These are phyloP conservation scores for Plecturocebus donacophilus DNA, from an alignment of 2,113 vertebrate species.

Conservation along the genomic window DNA sequence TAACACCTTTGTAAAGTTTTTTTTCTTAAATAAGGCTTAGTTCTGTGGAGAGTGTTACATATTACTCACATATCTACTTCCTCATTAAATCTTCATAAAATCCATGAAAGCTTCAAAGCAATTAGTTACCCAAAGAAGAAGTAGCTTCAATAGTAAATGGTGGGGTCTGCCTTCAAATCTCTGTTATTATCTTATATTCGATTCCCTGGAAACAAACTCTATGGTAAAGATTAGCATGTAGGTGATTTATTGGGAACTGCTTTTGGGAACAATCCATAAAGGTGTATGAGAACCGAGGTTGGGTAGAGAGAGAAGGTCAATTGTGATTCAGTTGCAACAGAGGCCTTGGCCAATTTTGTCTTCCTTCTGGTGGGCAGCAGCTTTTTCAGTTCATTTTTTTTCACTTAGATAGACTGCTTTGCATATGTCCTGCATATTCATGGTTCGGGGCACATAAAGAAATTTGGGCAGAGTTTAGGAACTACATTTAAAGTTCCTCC, in stretches of 20 bases:
- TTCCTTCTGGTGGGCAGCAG: neutral
- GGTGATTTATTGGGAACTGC: neutral
- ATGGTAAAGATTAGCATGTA: neutral
- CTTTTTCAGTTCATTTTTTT: neutral
- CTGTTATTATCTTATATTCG: neutral
- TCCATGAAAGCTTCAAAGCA: neutral
- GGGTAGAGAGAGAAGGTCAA: neutral
- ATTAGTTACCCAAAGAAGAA: neutral
- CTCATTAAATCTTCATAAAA: conserved; percentile 4
- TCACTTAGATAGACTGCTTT: neutral
- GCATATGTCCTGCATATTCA: neutral
- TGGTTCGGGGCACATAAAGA: neutral
- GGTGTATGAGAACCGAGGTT: neutral
- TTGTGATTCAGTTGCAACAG: neutral
- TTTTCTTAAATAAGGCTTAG: neutral
- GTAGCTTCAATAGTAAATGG: neutral
- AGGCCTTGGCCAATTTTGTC: neutral
- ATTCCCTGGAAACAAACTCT: neutral
- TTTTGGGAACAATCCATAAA: neutral
- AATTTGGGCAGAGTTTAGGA: neutral
- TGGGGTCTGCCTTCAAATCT: neutral
- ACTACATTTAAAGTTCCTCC: neutral
- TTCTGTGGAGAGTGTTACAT: neutral
- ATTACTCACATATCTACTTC: neutral
- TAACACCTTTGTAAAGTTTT: neutral